Evolutionary conservation across 2,797 vertebrate genomes (phyloP).

Genomic region (Simalia tracyae): DNA sequence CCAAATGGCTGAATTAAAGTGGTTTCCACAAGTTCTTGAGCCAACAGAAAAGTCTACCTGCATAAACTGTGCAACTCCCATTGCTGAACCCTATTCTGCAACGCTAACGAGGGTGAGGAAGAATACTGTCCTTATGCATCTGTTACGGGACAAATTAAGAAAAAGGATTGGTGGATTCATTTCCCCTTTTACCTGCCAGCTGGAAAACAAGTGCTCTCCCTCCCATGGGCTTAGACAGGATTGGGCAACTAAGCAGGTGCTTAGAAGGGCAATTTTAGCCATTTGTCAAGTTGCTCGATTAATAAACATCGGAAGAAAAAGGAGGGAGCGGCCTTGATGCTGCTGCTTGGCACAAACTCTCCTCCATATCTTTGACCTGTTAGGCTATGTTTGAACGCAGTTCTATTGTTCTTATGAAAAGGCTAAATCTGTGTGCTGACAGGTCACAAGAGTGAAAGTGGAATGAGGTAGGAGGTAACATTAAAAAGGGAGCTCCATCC

Average conservation of each 20-base stretch:
- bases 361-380: background rate
- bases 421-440: background rate
- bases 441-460: background rate
- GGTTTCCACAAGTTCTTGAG: background rate
- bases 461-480: background rate
- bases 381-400: background rate
- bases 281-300: background rate
- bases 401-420: background rate
- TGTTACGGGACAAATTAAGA: background rate
- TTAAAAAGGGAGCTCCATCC: background rate
- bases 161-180: background rate
- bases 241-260: background rate
- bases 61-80: background rate
- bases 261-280: background rate
- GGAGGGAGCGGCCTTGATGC: background rate
- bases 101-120: background rate
- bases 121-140: background rate
- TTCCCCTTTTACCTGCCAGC: background rate
- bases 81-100: background rate
- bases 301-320: background rate
- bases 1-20: background rate
- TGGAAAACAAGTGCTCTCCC: background rate
- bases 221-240: background rate
- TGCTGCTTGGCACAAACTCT: background rate
- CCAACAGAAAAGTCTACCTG: background rate